Evolutionary conservation across 2,797 vertebrate genomes (phyloP), one percentile per base, ranked within the genome.

Genomic region (Carapus acus): DNA sequence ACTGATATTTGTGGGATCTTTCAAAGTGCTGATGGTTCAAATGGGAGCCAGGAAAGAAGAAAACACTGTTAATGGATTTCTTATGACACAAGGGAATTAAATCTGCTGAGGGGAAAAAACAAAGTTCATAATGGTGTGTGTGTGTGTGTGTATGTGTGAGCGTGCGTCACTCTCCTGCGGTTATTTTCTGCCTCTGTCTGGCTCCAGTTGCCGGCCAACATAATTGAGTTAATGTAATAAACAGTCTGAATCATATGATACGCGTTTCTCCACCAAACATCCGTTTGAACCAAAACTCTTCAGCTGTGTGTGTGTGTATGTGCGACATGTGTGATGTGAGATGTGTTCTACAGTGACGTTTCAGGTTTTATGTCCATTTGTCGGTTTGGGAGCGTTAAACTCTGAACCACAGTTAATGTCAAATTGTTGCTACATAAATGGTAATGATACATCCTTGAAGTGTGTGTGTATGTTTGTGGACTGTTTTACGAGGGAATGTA

Each of bases 111-210:
- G 3, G 6, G 22, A 36, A 49, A 37, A 47, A 8, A 3, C 18
- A 27, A 51, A n/a, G n/a, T n/a, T n/a, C n/a, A n/a, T n/a, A n/a
- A n/a, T n/a, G n/a, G n/a, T 40, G 12, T 51, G 8, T 40, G 19
- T 50, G 3, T n/a, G 18, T 29, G 14, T 4, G 5, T 41, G 9
- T 24, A 17, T 24, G 7, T 19, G 23, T 51, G 2, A n/a, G n/a
- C n/a, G n/a, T n/a, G n/a, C n/a, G 16, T 43, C 9, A 17, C 42
- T 36, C 7, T 13, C 7, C n/a, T n/a, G 19, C n/a, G 13, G 16
- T 38, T 37, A 23, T 41, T 44, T 33, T 36, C 21, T 40, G 9
- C 36, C 58, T 41, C 27, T 52, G 24, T 29, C 37, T 22, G 24
- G 14, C 22, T 52, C 39, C 18, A 43, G 1, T 33, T 42, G 38